A percentile compares a stretch with the other conserved stretches of the same genome.
Evolutionary conservation across 2,113 vertebrate genomes (phyloP).

Genomic region (Melanerpes formicivorus): DNA sequence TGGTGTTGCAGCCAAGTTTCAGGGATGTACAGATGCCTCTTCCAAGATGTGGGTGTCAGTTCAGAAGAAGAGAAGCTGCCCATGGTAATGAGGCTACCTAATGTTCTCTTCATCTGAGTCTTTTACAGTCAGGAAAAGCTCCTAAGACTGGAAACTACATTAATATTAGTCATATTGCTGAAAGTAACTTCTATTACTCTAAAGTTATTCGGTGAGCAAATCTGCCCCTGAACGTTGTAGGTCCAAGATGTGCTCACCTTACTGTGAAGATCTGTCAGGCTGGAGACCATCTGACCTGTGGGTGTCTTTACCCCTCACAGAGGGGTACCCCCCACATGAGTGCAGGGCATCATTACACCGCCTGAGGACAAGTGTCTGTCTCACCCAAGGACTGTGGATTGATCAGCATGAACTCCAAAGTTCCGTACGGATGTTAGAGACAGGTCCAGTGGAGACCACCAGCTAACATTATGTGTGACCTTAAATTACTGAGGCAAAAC

Average conservation of each 20-base stretch:
- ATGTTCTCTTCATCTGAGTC: neutral
- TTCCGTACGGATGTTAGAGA: neutral
- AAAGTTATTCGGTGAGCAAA: neutral
- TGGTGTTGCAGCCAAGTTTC: neutral
- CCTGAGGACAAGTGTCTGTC: neutral
- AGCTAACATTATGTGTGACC: neutral
- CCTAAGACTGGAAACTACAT: neutral
- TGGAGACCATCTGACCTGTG: neutral
- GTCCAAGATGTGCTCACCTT: neutral
- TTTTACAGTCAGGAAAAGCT: neutral
- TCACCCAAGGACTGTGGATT: accelerated
- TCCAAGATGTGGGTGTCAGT: neutral
- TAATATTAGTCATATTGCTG: neutral
- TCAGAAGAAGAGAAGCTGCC: neutral
- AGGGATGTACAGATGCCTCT: neutral
- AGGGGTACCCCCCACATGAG: neutral
- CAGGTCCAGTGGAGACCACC: neutral
- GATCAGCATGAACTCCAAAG: neutral
- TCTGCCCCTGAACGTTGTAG: neutral
- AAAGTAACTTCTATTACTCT: neutral
- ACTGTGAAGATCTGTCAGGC: neutral
- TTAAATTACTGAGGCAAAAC: neutral
- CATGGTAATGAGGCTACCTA: neutral
- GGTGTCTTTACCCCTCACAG: neutral
- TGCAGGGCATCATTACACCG: accelerated